A percentile compares a stretch with the other conserved stretches of the same genome.
phyloP scores from a whole-genome alignment of 1,140 invertebrate species.

The Pachyrhynchus sulphureomaculatus region DNA sequence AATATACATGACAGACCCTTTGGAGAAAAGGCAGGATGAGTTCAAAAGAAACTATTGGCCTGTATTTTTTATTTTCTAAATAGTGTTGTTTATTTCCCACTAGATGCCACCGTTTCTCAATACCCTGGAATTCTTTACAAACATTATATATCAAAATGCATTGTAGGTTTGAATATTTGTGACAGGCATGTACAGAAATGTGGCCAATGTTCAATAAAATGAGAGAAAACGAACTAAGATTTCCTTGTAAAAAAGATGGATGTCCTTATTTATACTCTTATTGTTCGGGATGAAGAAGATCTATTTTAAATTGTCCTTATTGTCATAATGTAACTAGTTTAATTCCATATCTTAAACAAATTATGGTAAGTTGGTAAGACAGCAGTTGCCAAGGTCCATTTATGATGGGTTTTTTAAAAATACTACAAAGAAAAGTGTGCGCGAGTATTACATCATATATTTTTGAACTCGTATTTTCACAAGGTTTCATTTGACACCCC shows the following conservation, averaged over 20 bases:
- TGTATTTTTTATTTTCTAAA: too few species aligned
- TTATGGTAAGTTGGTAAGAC: constrained; percentile 38
- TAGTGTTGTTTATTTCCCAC: too few species aligned
- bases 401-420: too few species aligned
- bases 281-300: constrained; percentile 28
- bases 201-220: constrained; percentile 82
- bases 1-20: constrained; percentile 72
- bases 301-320: constrained; percentile 41
- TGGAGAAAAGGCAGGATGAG: constrained; percentile 64
- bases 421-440: too few species aligned
- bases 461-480: too few species aligned
- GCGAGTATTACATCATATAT: too few species aligned
- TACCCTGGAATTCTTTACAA: too few species aligned
- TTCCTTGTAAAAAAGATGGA: constrained; percentile 36
- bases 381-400: too few species aligned
- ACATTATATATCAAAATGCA: too few species aligned
- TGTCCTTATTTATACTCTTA: constrained; percentile 37
- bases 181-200: constrained; percentile 75
- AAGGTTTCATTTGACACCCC: too few species aligned
- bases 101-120: too few species aligned
- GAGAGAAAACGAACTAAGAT: constrained; percentile 39
- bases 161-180: constrained; percentile 88
- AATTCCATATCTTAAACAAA: constrained; percentile 36
- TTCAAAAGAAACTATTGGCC: constrained; percentile 78
- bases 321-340: constrained; percentile 41